These are phyloP conservation scores for Leptinotarsa lineolata DNA, from an alignment of 1,140 invertebrate species.

Conservation along the genomic window DNA sequence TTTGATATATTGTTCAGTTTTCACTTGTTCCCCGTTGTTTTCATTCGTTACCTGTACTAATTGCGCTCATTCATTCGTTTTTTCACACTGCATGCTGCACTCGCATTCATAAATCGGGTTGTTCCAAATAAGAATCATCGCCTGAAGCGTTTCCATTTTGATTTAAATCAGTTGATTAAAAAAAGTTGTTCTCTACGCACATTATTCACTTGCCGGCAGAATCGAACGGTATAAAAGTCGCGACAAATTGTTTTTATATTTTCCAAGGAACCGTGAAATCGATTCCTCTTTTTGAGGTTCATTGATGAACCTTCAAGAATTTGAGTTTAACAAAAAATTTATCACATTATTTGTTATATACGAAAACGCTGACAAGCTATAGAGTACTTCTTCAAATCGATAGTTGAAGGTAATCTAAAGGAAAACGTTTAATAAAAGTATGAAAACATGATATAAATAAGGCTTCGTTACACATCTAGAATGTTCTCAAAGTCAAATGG, in stretches of 20 bases:
- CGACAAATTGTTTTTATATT: slow-evolving; percentile 11
- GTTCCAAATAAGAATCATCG: slow-evolving; percentile 14
- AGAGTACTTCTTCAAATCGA: too few relatives aligned
- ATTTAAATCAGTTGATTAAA: slow-evolving; percentile 22
- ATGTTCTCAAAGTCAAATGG: slow-evolving; percentile 9
- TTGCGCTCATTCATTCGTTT: neutral
- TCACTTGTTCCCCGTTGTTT: neutral
- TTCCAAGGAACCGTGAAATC: slow-evolving; percentile 19
- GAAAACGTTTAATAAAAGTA: too few relatives aligned
- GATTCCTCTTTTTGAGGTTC: neutral
- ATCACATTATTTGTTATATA: too few relatives aligned
- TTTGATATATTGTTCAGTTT: neutral
- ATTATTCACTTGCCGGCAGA: slow-evolving; percentile 17
- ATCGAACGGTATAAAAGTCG: neutral
- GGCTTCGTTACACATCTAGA: neutral
- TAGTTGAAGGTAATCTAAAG: too few relatives aligned
- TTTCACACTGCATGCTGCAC: slow-evolving; percentile 3
- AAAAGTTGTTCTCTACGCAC: slow-evolving; percentile 9
- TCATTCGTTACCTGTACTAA: neutral
- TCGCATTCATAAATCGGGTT: slow-evolving; percentile 14
- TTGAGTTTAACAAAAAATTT: too few relatives aligned
- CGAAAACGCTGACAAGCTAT: too few relatives aligned
- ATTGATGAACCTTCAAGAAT: neutral
- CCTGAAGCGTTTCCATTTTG: neutral
- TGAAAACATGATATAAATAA: neutral